Percentiles rank a stretch among this genome's conserved stretches.
Evolutionary conservation across 2,797 vertebrate genomes (phyloP).

Genomic region (Myioborus melanocephalus): DNA sequence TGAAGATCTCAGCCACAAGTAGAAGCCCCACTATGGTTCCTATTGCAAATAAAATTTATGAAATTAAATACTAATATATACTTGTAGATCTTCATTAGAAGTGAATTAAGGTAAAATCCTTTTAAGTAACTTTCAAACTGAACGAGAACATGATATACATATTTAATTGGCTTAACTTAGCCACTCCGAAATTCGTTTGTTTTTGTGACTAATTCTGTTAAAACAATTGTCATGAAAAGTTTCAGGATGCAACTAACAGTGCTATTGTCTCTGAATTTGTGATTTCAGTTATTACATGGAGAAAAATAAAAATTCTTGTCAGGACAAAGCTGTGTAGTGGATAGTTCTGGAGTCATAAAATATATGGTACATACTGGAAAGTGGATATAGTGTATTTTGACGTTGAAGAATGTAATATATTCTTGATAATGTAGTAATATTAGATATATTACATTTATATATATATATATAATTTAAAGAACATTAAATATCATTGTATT

Average conservation of each 20-base stretch:
- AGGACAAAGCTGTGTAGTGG: background rate
- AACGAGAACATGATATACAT: background rate
- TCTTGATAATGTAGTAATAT: background rate
- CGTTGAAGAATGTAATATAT: background rate
- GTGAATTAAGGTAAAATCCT: background rate
- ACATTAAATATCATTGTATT: background rate
- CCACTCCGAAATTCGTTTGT: background rate
- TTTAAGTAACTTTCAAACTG: background rate
- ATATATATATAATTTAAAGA: background rate
- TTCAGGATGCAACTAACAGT: background rate
- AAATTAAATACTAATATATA: background rate
- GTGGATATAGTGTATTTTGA: background rate
- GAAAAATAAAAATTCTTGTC: background rate
- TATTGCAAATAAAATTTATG: background rate
- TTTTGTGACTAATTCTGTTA: background rate
- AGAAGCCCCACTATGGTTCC: background rate
- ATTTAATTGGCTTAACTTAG: background rate
- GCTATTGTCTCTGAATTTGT: background rate
- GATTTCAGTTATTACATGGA: background rate
- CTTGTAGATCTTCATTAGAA: background rate
- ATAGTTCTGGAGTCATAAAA: background rate
- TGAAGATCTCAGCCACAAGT: background rate
- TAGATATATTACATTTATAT: background rate
- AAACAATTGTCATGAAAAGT: background rate
- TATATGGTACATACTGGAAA: background rate